Base-by-base conservation (phyloP, 2,797 vertebrate species). In the Clamator glandarius region DNA sequence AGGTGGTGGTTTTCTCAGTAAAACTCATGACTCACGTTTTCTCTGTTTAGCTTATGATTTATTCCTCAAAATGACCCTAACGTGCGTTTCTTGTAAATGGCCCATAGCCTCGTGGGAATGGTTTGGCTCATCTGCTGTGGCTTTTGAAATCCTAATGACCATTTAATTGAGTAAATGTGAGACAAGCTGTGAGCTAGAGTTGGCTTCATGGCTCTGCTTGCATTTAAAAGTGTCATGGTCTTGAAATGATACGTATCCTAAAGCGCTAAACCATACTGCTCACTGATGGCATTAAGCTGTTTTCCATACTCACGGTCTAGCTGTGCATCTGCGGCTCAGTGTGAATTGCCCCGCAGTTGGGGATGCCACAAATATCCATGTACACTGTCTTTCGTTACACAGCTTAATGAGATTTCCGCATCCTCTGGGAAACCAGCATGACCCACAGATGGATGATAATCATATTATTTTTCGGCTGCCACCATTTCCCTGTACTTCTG, bases 131-230 rank as follows among this genome's bases (percentile, higher is more conserved):
- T 93, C 84, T 50, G 68, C 79, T 48, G 54, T 24, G 51, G 85
- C 93, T 92, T 96, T 95, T 95, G 85, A 93, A 95, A 93, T 93
- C 89, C 74, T 96, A 86, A 93, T 74, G 86, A 92, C 81, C 72
- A 44, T 85, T 87, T 95, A 91, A 95, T 93, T 0, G 18, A 95
- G 72, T 88, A 95, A 93, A 93, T 84, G 80, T 96, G 94, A 96
- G 85, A 92, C 89, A 95, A 95, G 59, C 73, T 88, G 58, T 90
- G 96, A 96, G 42, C 83, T 83, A 35, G 81, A 87, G 68, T 76
- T 70, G 55, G 75, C 87, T 95, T 92, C 72, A 12, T 58, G 70
- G 78, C 72, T 93, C 81, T 89, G 70, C 81, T 96, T 72, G 41
- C 26, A 36, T 83, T 96, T 95, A 87, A 72, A 44, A 61, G 69